Conservation (phyloP, 2,888 invertebrate genomes). For the Hemicrepidius hirtus region DNA sequence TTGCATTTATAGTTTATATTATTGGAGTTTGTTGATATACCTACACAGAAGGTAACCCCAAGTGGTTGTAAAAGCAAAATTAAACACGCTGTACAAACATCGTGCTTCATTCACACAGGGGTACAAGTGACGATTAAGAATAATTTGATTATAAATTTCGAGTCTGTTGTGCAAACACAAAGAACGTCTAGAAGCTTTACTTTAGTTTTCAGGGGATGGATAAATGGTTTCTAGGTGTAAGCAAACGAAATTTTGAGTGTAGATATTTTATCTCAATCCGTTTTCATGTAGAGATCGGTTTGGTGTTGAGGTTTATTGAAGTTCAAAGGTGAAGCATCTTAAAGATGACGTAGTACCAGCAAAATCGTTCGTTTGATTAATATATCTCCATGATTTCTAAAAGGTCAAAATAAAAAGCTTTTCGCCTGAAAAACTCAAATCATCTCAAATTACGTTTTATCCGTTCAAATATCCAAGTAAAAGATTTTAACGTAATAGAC, state of each 20-base stretch:
- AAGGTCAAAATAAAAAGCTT: not conserved
- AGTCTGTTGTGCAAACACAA: not conserved
- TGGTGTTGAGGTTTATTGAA: not conserved
- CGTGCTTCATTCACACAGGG: not conserved
- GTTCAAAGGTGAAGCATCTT: constrained; percentile 8
- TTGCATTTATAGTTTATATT: constrained; percentile 20
- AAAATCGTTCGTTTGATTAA: not conserved
- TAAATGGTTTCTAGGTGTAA: not conserved
- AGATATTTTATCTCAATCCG: constrained; percentile 12
- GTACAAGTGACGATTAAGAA: constrained; percentile 14
- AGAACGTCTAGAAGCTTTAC: not conserved
- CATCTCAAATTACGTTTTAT: not conserved
- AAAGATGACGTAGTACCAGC: too few species aligned
- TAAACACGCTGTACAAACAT: constrained; percentile 13
- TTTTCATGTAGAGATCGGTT: not conserved
- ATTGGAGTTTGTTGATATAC: constrained; percentile 17
- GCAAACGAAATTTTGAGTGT: not conserved
- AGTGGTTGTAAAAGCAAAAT: constrained; percentile 23
- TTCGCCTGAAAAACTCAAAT: not conserved
- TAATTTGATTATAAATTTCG: constrained; percentile 23
- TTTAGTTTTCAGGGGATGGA: constrained; percentile 11
- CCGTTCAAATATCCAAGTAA: not conserved
- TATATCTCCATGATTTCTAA: not conserved
- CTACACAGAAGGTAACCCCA: not conserved
- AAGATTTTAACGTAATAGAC: not conserved